phyloP scores from a whole-genome alignment of 2,797 vertebrate species.

The Anabas testudineus region DNA sequence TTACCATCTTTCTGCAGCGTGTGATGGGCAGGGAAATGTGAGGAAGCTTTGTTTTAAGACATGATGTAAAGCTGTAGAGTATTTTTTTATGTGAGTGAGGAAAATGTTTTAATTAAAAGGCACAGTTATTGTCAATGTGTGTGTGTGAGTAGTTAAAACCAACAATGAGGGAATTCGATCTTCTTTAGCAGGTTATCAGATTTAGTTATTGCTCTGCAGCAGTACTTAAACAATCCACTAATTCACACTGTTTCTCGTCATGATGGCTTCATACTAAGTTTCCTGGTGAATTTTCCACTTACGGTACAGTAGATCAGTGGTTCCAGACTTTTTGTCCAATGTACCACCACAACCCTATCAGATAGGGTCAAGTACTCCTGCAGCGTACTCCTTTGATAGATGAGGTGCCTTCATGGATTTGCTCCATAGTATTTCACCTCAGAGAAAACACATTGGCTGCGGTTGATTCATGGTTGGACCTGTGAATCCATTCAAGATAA shows the following conservation, averaged over 20 bases:
- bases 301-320: slow-evolving; percentile 8
- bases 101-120: slow-evolving; percentile 39
- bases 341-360: background rate
- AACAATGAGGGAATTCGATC: slow-evolving; percentile 29
- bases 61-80: background rate
- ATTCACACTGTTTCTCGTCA: slow-evolving; percentile 25
- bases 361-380: slow-evolving; percentile 2
- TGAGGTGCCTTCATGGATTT: background rate
- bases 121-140: slow-evolving; percentile 20
- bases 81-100: background rate
- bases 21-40: background rate
- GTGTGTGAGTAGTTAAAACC: slow-evolving; percentile 28
- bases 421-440: slow-evolving; percentile 10
- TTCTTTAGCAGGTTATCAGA: slow-evolving; percentile 50
- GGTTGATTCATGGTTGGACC: slow-evolving; percentile 6
- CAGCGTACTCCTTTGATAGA: slow-evolving; percentile 7
- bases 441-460: slow-evolving; percentile 31
- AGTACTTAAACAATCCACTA: slow-evolving; percentile 53
- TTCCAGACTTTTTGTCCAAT: background rate
- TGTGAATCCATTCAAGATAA: slow-evolving; percentile 3
- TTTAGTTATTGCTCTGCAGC: slow-evolving; percentile 39
- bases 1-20: slow-evolving; percentile 31
- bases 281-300: slow-evolving; percentile 13
- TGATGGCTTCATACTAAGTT: background rate
- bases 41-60: background rate